Evolutionary conservation across 1,140 invertebrate species (phyloP).

Genomic region (Heliconius hewitsoni): DNA sequence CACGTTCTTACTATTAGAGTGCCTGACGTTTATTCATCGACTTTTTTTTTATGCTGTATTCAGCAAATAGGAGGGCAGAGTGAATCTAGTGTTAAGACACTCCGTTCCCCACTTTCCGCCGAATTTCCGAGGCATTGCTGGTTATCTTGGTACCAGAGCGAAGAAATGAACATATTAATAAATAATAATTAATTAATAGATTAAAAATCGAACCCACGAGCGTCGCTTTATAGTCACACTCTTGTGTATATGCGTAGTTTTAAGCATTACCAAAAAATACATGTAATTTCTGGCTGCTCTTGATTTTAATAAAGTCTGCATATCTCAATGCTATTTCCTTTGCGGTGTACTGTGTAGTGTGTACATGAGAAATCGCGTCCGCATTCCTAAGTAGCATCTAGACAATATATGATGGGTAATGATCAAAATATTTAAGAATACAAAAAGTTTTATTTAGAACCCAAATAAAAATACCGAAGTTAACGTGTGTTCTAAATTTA

Average conservation of each 20-base stretch:
- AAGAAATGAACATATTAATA: too few relatives aligned
- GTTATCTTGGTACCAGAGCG: too few relatives aligned
- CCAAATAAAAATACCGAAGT: background rate
- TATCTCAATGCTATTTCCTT: background rate
- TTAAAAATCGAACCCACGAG: too few relatives aligned
- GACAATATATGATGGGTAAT: background rate
- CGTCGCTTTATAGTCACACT: too few relatives aligned
- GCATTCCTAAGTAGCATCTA: background rate
- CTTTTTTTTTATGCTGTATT: background rate
- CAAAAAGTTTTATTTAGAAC: background rate
- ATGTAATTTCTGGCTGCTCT: background rate
- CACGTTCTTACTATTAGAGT: constrained; percentile 45
- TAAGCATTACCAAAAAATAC: too few relatives aligned
- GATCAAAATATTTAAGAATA: background rate
- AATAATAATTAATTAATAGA: too few relatives aligned
- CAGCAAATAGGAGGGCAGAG: too few relatives aligned
- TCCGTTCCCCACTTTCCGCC: too few relatives aligned
- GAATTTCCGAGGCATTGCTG: too few relatives aligned
- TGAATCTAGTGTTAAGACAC: too few relatives aligned
- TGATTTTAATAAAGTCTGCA: background rate
- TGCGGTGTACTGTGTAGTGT: background rate
- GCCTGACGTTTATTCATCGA: background rate
- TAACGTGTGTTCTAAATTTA: background rate
- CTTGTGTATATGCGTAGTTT: too few relatives aligned
- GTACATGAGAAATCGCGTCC: background rate